Percentiles rank a stretch among this genome's conserved stretches.
Conservation (phyloP, 2,797 vertebrate species). For the Cheirogaleus major region DNA sequence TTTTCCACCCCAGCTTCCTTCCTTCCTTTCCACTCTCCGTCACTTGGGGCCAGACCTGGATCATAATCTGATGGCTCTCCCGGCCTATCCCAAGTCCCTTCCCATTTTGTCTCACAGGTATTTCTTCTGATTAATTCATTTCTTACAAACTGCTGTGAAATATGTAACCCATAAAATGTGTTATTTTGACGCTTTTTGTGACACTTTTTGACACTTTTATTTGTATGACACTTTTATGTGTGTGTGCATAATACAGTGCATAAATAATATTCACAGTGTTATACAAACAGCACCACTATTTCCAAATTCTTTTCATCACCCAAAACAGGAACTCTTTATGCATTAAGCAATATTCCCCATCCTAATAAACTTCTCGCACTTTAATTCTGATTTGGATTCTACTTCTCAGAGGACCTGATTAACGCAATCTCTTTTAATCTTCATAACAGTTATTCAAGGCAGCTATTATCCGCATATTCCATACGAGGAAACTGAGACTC, state of each 20-base stretch:
- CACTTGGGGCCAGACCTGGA: background rate
- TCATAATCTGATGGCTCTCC: background rate
- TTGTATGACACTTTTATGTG: too few relatives aligned
- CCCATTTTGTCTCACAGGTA: background rate
- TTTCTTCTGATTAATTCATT: background rate
- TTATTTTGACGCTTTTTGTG: background rate
- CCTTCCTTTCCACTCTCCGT: background rate
- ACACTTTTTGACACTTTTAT: background rate
- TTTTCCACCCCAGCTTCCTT: background rate
- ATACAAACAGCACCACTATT: background rate
- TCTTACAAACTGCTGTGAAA: background rate
- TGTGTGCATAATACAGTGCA: background rate
- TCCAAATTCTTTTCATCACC: background rate
- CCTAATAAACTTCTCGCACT: background rate
- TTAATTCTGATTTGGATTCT: conserved; percentile 42
- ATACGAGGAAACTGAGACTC: background rate
- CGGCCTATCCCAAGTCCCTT: background rate
- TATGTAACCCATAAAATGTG: background rate
- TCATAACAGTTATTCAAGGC: background rate
- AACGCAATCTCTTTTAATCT: background rate
- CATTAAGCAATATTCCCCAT: background rate
- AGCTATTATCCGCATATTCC: background rate
- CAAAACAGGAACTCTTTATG: background rate
- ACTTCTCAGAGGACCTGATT: background rate
- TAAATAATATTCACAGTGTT: background rate